phyloP scores from a whole-genome alignment of 2,797 vertebrate genomes.

The Periophthalmus magnuspinnatus region DNA sequence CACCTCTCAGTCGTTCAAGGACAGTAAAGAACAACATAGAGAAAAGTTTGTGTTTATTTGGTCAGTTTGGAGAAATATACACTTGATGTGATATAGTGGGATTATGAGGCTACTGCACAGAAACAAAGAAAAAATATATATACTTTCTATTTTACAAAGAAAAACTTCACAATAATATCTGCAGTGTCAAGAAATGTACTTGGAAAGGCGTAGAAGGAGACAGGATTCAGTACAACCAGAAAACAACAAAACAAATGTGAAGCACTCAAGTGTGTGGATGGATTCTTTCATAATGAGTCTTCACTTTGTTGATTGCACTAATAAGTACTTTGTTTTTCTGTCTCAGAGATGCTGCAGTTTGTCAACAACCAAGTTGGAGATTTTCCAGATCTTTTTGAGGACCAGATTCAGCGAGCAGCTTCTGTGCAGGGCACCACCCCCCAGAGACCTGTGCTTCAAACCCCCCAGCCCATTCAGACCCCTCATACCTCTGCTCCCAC shows the following conservation, averaged over 20 bases:
- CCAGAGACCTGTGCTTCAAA: constrained; percentile 39
- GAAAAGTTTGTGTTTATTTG: background rate
- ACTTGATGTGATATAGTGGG: background rate
- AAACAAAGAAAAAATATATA: no score
- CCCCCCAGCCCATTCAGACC: constrained; percentile 60
- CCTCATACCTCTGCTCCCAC: constrained; percentile 48
- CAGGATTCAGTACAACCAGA: background rate
- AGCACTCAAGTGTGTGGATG: background rate
- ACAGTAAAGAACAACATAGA: background rate
- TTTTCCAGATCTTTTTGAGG: constrained; percentile 92
- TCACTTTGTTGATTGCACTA: background rate
- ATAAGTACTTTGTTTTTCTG: constrained; percentile 7
- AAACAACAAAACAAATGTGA: background rate
- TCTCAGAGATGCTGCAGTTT: constrained; percentile 95
- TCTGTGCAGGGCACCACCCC: constrained; percentile 40
- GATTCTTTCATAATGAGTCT: background rate
- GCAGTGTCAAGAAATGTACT: no score
- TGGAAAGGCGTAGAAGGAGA: background rate
- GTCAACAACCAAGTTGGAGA: constrained; percentile 96
- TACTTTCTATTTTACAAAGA: no score
- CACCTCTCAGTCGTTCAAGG: constrained; percentile 24
- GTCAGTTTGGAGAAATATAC: background rate
- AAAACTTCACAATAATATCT: no score
- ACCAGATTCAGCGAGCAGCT: constrained; percentile 76
- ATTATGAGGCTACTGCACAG: no score